phyloP scores from a whole-genome alignment of 2,888 invertebrate species.

The Busseola fusca region DNA sequence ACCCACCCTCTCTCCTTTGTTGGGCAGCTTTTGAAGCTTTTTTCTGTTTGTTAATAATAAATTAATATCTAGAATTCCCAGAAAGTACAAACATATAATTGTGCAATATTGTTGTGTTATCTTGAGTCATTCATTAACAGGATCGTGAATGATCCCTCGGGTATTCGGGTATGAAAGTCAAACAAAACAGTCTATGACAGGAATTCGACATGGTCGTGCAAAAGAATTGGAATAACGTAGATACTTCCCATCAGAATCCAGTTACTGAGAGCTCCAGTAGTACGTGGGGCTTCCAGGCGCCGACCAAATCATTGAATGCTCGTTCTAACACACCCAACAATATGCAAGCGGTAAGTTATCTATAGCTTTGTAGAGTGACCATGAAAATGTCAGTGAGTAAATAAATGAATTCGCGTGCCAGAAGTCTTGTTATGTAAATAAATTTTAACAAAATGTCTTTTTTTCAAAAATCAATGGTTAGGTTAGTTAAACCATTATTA shows the following conservation, averaged over 20 bases:
- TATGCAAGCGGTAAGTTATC: conserved; percentile 77
- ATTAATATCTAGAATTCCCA: neutral
- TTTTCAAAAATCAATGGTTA: neutral
- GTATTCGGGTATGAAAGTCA: conserved; percentile 51
- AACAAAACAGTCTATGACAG: conserved; percentile 52
- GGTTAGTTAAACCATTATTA: neutral
- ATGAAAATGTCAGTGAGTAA: conserved; percentile 46
- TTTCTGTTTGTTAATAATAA: conserved; percentile 7
- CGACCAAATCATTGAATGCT: conserved; percentile 74
- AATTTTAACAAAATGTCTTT: conserved; percentile 1
- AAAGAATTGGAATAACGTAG: conserved; percentile 81
- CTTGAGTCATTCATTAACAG: conserved; percentile 1
- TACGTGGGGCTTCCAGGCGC: conserved; percentile 82
- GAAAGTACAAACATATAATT: neutral
- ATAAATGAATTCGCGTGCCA: conserved; percentile 20
- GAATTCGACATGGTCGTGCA: conserved; percentile 85
- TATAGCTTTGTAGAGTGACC: conserved; percentile 32
- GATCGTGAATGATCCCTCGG: conserved; percentile 56
- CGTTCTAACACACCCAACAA: conserved; percentile 71
- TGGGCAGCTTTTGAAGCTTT: conserved; percentile 31
- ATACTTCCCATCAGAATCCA: conserved; percentile 75
- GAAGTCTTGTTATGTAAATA: conserved; percentile 6
- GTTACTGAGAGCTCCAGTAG: conserved; percentile 71
- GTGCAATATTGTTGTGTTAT: conserved; percentile 6
- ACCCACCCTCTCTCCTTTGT: neutral